Evolutionary conservation across 2,797 vertebrate species (phyloP).

Genomic region (Philypnodon macrostomus): DNA sequence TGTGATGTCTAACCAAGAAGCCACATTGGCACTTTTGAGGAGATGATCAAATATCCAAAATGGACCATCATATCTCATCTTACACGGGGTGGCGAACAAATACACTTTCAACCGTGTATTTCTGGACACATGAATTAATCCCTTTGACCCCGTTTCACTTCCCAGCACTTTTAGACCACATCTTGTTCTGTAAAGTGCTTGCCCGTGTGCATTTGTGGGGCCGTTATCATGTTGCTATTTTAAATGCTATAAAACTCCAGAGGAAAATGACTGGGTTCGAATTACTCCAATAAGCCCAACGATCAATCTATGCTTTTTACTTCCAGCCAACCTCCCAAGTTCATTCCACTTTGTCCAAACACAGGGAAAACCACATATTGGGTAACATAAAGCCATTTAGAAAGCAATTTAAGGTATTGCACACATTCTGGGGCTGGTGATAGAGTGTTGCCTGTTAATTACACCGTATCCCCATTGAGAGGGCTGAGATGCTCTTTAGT

Average conservation of each 20-base stretch:
- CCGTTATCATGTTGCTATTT: conserved; percentile 76
- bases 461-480: conserved; percentile 65
- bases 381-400: conserved; percentile 79
- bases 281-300: conserved; percentile 71
- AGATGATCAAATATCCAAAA: conserved; percentile 63
- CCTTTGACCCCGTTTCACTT: conserved; percentile 73
- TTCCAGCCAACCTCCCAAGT: conserved; percentile 61
- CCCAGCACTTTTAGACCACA: conserved; percentile 74
- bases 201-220: conserved; percentile 26
- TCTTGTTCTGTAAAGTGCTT: conserved; percentile 72
- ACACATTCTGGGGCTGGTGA: conserved; percentile 58
- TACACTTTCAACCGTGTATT: conserved; percentile 67
- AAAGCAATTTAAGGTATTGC: conserved; percentile 76
- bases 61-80: conserved; percentile 52
- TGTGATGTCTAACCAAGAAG: conserved; percentile 25
- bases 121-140: conserved; percentile 68
- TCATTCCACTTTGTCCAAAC: conserved; percentile 76
- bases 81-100: conserved; percentile 64
- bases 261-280: conserved; percentile 66
- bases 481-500: conserved; percentile 56
- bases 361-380: conserved; percentile 77
- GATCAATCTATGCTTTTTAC: conserved; percentile 77
- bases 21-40: conserved; percentile 20
- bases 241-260: conserved; percentile 76
- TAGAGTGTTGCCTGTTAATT: conserved; percentile 77